Evolutionary conservation across 2,888 invertebrate genomes (phyloP), one percentile per base, ranked within the genome.

Genomic region (Apodemia duryi): DNA sequence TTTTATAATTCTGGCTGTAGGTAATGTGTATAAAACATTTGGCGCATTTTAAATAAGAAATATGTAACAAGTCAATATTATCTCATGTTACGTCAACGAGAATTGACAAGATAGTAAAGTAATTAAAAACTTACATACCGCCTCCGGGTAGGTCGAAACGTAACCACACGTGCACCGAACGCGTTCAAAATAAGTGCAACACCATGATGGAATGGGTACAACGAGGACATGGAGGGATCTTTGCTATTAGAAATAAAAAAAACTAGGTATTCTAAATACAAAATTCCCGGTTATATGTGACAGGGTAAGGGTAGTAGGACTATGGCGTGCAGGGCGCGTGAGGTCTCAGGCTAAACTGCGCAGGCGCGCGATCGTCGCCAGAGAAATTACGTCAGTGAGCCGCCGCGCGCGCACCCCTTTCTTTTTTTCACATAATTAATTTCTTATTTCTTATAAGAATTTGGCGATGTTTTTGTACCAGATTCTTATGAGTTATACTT

Each of bases 391-490:
- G 86, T 87, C 88, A 86, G 83, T 79, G 78, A 73, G 72, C 81
- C 83, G 83, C 81, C 78, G 76, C 74, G 73, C 76, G 79, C 83
- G 78, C 87, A 88, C 88, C 89, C 91, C 91, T 86, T 90, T 90
- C 85, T 82, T 88, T 90, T 79, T 88, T 86, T 86, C 83, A 79
- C 78, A 79, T 85, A 86, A 90, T 89, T 88, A 88, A 82, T 88
- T 89, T 88, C 85, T 46, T 46, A 46, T 46, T 9, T 43, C 43
- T 86, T 88, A 84, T 82, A 77, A 83, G 82, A 85, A 84, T 88
- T 87, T 83, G 82, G 86, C 82, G 71, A 70, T 72, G 72, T 73
- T 81, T 82, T 84, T 85, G 82, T 78, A 75, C 71, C 63, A 70
- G 9, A 49, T 61, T 49, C 49, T 38, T 49, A 46, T 28, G 21